Base-by-base conservation (phyloP, 2,888 invertebrate genomes). In the Clivina fossor region DNA sequence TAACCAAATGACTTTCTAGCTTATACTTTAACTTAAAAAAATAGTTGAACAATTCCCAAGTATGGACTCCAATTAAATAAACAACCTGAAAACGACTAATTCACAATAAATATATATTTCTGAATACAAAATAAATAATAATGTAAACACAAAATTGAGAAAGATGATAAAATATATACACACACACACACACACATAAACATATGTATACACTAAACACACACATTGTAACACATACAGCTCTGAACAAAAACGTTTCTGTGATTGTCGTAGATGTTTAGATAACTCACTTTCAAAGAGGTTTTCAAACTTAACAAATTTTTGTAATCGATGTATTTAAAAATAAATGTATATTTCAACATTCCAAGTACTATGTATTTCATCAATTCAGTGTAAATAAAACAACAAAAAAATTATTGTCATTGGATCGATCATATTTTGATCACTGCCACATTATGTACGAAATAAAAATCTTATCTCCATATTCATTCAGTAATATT, bases 401-500 rank as follows among this genome's bases (percentile, higher is more conserved):
- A 62, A 58, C 60, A 59, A 59, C 59, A 58, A 59, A 62, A 58
- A 66, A 67, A 64, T 66, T 67, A 68, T 65, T 71, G 71, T 73
- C 71, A 68, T 71, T 71, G 68, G 68, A 70, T 71, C 70, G 53
- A n/a, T n/a, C n/a, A n/a, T n/a, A n/a, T n/a, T 69, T 68, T 70
- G 67, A 67, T 65, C 71, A 73, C 71, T 72, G 71, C 72, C 73
- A 71, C 67, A 68, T 67, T 67, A 65, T 70, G 68, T 71, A 69
- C 67, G 64, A 70, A 70, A 69, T n/a, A 68, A 70, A 70, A 65
- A 63, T 32, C 40, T 53, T 53, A 64, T 69, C 65, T 67, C 67
- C 66, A 65, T 63, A 64, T 64, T 64, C 59, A 57, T 62, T 15
- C 11, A 40, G 13, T 41, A 24, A 58, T 51, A 60, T 59, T 63